Evolutionary conservation across 1,140 invertebrate genomes (phyloP).

Genomic region (Drosophila saltans): DNA sequence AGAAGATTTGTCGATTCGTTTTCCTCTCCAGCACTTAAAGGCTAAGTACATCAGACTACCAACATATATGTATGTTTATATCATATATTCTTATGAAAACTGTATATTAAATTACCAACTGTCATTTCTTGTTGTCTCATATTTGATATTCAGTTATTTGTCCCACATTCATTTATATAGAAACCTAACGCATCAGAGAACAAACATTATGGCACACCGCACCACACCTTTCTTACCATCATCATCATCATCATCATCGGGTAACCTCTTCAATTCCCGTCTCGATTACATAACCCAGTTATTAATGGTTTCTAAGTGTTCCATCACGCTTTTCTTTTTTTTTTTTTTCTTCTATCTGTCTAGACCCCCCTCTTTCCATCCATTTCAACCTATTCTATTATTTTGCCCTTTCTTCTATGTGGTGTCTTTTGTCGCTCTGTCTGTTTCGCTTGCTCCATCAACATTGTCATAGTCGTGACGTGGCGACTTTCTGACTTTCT

Average conservation of each 20-base stretch:
- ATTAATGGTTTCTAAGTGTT: conserved; percentile 72
- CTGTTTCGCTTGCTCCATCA: conserved; percentile 14
- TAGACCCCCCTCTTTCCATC: neutral
- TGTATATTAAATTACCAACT: conserved; percentile 11
- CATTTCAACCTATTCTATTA: too few species aligned
- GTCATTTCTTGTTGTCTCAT: conserved; percentile 7
- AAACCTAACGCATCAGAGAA: conserved; percentile 13
- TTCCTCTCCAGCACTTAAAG: neutral
- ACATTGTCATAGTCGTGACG: conserved; percentile 59
- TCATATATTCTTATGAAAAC: neutral
- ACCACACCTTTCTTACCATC: conserved; percentile 26
- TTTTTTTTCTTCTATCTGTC: conserved; percentile 20
- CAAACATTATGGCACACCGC: neutral
- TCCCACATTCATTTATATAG: conserved; percentile 19
- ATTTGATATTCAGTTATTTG: conserved; percentile 15
- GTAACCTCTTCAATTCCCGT: conserved; percentile 40
- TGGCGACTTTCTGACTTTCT: conserved; percentile 74
- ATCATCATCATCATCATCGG: neutral
- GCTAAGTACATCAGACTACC: neutral
- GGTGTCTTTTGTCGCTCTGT: conserved; percentile 18
- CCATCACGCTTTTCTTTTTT: conserved; percentile 20
- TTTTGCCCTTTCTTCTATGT: neutral
- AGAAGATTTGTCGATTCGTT: too few species aligned
- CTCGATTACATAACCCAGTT: conserved; percentile 77
- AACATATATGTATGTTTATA: neutral